Base-by-base conservation (phyloP, 2,888 invertebrate species). In the Spicauda simplicius region DNA sequence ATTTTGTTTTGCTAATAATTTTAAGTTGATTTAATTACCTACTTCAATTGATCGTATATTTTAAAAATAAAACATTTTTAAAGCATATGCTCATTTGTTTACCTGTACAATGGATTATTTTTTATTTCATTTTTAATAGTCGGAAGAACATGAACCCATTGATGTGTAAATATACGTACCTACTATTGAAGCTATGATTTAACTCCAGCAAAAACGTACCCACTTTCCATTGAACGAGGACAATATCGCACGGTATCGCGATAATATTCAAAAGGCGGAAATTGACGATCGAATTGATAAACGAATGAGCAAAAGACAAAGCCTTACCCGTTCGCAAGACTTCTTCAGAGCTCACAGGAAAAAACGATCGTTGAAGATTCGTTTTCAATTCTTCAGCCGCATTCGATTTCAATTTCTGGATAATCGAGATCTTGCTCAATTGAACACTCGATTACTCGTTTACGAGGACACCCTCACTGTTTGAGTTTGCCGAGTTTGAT, bases 351-450 rank as follows among this genome's bases (percentile, higher is more conserved):
- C 73, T 72, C 76, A 80, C 50, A 60, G 72, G 80, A 80, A 77
- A 76, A 78, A 74, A 77, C 76, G 77, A 76, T 75, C 77, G 77
- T 81, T 76, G 77, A 79, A 82, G 82, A 85, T 81, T 84, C 86
- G 80, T 85, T 88, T 86, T 85, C 88, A 81, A 87, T 90, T 85
- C 85, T 73, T 79, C 78, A 77, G 83, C 82, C 85, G 84, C 86
- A 82, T 88, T 87, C 87, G 85, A 87, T 89, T 91, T 86, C 87
- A 87, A 90, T 90, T 87, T 86, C 87, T 85, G 85, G 82, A 91
- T 90, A 90, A 90, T 90, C 88, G 87, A 88, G 88, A 89, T 87
- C 88, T 88, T 90, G 88, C 88, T 91, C 91, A 91, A 91, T 91
- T 90, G 91, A 91, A 89, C 87, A 90, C 85, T 88, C 90, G 89